Base-by-base conservation (phyloP, 2,888 invertebrate genomes). In the Perizoma affinitatum region DNA sequence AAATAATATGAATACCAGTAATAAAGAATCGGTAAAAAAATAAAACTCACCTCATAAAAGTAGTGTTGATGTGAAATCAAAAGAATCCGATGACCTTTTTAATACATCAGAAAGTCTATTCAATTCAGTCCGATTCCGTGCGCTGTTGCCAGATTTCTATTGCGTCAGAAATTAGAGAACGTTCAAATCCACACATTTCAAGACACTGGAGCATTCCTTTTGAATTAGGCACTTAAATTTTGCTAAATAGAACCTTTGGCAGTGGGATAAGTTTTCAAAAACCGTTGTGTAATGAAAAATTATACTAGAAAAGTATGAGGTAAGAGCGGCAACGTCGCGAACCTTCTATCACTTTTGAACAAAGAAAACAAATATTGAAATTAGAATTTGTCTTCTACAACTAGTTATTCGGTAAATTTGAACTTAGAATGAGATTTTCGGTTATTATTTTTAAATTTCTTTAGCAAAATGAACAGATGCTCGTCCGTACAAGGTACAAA, bases 81-180 rank as follows among this genome's bases (percentile, higher is more conserved):
- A 67, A 72, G 71, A 78, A 79, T 81, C 79, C 78, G 76, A 83
- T 71, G 50, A 75, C 67, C 67, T 79, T 77, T 75, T 73, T 81
- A 88, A 85, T 79, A 83, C 90, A 90, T 90, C 73, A 78, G 86
- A 73, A 77, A 74, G 65, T 68, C 73, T 59, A 22, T 22, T 65
- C 71, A 75, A 7, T 82, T 90, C 84, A 91, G 71, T 86, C 84
- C 70, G 81, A 87, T 72, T 84, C 82, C 73, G 80, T 71, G 88
- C 90, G 84, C 80, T 88, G 91, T 90, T 91, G 91, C 90, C 91
- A 90, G 85, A 83, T 86, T 75, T 89, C 77, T 85, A 86, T 92
- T 91, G 91, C 91, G 86, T 92, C 91, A 92, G 92, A 90, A 75
- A 88, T 66, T 83, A 76, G 75, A 80, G 74, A 86, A 71, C 81